Conservation (phyloP, 2,888 invertebrate genomes). For the Crioceris asparagi region DNA sequence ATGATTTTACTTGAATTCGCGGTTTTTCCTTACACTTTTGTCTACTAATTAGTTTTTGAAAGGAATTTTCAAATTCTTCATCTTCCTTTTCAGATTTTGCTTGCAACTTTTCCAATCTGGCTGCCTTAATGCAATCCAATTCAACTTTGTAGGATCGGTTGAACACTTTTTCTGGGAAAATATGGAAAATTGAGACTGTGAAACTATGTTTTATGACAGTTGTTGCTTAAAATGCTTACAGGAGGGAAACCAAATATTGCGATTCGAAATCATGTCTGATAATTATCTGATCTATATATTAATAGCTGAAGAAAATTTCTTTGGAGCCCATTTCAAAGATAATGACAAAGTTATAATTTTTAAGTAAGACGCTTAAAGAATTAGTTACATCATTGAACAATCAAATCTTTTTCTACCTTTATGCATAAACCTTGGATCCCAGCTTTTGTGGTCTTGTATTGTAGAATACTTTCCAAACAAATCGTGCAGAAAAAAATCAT, state of each 20-base stretch:
- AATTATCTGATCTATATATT: no score
- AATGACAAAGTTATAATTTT: no score
- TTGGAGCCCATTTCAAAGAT: no score
- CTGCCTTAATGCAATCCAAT: constrained; percentile 42
- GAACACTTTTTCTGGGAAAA: constrained; percentile 35
- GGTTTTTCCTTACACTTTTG: constrained; percentile 20
- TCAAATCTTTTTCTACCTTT: constrained; percentile 28
- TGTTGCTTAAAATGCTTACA: no score
- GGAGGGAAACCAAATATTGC: no score
- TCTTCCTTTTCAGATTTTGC: constrained; percentile 28
- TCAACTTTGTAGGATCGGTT: constrained; percentile 48
- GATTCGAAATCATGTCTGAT: no score
- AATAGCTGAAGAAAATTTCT: no score
- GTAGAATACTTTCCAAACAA: constrained; percentile 38
- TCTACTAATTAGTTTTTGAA: constrained; percentile 16
- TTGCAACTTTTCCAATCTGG: constrained; percentile 32
- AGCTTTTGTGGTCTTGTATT: constrained; percentile 16
- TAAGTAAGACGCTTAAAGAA: no score
- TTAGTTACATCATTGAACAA: no score
- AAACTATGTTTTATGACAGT: no score
- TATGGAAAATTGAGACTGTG: no score
- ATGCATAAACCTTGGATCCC: constrained; percentile 28
- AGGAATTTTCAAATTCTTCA: constrained; percentile 19
- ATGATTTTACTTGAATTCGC: constrained; percentile 19
- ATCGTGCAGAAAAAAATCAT: constrained; percentile 44